A percentile compares a stretch with the other conserved stretches of the same genome.
phyloP scores from a whole-genome alignment of 2,113 vertebrate genomes.

The Penelope pileata region DNA sequence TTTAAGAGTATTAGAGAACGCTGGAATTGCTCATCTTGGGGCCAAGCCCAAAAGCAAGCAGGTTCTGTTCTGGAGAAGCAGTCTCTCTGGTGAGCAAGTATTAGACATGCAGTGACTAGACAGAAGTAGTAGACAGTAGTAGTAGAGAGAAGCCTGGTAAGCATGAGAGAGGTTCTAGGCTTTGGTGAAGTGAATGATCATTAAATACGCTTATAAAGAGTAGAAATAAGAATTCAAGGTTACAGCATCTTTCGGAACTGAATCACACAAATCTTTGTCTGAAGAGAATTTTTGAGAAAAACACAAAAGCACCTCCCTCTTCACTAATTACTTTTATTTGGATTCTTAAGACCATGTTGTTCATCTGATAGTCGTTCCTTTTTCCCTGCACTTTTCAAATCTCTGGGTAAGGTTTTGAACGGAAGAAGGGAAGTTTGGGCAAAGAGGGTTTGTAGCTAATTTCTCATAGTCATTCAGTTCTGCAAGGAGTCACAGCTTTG shows the following conservation, averaged over 20 bases:
- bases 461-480: neutral
- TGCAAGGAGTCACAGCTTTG: neutral
- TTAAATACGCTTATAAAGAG: neutral
- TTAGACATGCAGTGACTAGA: neutral
- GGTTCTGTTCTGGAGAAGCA: neutral
- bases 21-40: neutral
- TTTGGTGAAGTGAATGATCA: neutral
- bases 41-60: neutral
- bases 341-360: neutral
- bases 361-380: accelerated
- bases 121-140: neutral
- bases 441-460: neutral
- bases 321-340: neutral
- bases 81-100: neutral
- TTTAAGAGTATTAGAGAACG: neutral
- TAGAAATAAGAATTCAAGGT: neutral
- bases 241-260: neutral
- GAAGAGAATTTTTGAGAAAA: neutral
- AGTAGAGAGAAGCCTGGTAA: neutral
- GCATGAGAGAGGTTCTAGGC: neutral
- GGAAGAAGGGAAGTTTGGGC: neutral
- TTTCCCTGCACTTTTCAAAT: neutral
- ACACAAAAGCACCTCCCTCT: accelerated
- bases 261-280: neutral
- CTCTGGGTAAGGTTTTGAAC: neutral